Base-by-base conservation (phyloP, 1,140 invertebrate species). In the Drosophila kepulauana region DNA sequence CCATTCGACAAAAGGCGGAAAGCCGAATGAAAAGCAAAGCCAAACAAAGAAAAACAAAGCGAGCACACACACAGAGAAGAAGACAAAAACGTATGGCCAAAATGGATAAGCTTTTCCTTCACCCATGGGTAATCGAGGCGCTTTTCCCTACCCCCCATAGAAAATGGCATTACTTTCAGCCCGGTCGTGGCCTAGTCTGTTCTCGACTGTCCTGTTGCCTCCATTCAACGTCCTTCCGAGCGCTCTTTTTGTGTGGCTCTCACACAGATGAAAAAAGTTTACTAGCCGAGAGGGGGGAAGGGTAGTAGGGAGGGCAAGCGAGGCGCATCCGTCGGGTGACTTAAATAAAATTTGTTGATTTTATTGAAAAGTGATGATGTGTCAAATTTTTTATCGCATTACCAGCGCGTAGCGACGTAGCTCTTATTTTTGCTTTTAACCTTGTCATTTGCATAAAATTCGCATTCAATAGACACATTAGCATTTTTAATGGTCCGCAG, bases 271-370 rank as follows among this genome's bases (percentile, higher is more conserved):
- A 10, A 65, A 38, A 59, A 30, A 51, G 49, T 72, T 75, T 68
- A n/a, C 3, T n/a, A 13, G n/a, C 1, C 2, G 3, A 20, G 5
- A 57, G 48, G 52, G 15, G 2, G 58, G 25, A 4, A 25, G 25
- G 41, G n/a, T 15, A 1, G 5, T 13, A 3, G 28, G 15, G 25
- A 6, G 49, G 7, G 16, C 28, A 65, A 82, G 82, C 79, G 77
- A 71, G 79, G 69, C 82, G 76, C 78, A 86, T 81, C 82, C 78
- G 80, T 77, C 69, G 82, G 82, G 75, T 82, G 79, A 88, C 86
- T 89, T 81, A 90, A 88, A 88, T 85, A 89, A 88, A 88, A 88
- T 88, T 88, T 88, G 85, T 88, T 88, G 85, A 89, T 88, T 88
- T 88, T 88, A 88, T 88, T 88, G 85, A 88, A 88, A 88, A 88